phyloP scores from a whole-genome alignment of 2,888 invertebrate genomes.

The Mythimna lalbum region DNA sequence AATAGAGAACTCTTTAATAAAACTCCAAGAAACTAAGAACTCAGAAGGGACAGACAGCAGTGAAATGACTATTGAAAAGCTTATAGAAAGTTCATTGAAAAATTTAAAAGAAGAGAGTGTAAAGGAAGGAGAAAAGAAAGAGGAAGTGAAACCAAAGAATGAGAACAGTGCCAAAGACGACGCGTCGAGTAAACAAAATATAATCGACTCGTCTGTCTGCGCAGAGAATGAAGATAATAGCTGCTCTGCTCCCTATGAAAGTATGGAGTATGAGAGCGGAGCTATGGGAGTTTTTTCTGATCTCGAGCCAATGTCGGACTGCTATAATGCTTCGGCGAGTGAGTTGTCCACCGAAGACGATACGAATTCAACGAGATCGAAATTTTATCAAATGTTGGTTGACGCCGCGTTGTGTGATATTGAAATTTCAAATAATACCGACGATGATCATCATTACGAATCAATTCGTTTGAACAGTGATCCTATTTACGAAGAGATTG shows the following conservation, averaged over 20 bases:
- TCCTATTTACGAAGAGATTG: constrained; percentile 95
- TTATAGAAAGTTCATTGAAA: constrained; percentile 87
- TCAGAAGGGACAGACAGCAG: constrained; percentile 85
- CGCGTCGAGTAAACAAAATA: constrained; percentile 71
- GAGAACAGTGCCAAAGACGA: constrained; percentile 69
- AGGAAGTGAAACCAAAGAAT: constrained; percentile 72
- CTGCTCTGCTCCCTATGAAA: constrained; percentile 94
- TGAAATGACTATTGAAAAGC: constrained; percentile 87
- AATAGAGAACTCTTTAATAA: constrained; percentile 92
- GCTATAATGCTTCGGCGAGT: constrained; percentile 93
- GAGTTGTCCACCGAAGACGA: constrained; percentile 92
- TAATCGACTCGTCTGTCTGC: constrained; percentile 70
- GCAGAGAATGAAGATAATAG: constrained; percentile 88
- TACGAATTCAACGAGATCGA: constrained; percentile 91
- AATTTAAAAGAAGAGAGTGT: constrained; percentile 82
- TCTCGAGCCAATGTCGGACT: constrained; percentile 92
- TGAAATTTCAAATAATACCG: constrained; percentile 91
- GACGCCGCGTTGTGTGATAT: constrained; percentile 93
- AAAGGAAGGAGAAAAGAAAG: constrained; percentile 63
- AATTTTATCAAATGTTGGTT: constrained; percentile 94
- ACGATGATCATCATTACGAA: constrained; percentile 94
- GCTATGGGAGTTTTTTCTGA: constrained; percentile 88
- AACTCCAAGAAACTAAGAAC: constrained; percentile 89
- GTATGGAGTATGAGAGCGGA: constrained; percentile 93
- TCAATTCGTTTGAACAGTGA: constrained; percentile 92